Base-by-base conservation (phyloP, 1,140 invertebrate species). In the Microplitis demolitor region DNA sequence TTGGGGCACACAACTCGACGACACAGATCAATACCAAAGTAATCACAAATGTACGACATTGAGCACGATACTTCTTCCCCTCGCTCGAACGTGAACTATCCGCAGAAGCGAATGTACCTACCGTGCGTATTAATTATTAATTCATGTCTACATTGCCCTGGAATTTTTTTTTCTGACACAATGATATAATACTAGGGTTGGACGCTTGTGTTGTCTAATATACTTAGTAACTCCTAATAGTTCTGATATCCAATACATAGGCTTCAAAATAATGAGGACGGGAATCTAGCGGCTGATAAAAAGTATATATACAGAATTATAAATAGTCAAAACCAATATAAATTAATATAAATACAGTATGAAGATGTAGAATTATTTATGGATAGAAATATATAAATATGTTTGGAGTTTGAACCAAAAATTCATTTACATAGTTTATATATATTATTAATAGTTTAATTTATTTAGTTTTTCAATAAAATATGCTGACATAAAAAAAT, bases 31-130 rank as follows among this genome's bases (percentile, higher is more conserved):
- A 72, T 72, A 72, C 35, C 31, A 60, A 72, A 72, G 63, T 72
- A 66, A 66, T 72, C 70, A 66, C 70, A 64, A 72, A 72, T 71
- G 62, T 66, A 50, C 45, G 45, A 64, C 69, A 61, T n/a, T 71
- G 58, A 64, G 69, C 69, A 37, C 66, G 69, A 51, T 37, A 39
- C 54, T 68, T 71, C 54, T 35, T 61, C 60, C 69, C 50, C 33
- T n/a, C 9, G 51, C 31, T 8, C 56, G 58, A 61, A 14, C 31
- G 24, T 11, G n/a, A 66, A 45, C 63, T 45, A n/a, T 45, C 63
- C 9, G 34, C 45, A 34, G 34, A 31, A 14, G 34, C 60, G 4
- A 39, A 62, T 34, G 13, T 56, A 56, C 14, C 9, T 50, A 35
- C 39, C 39, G 33, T 66, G 34, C 63, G 63, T 66, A 50, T 66